Conservation (phyloP, 2,888 invertebrate genomes). For the Drosophila mimetica region DNA sequence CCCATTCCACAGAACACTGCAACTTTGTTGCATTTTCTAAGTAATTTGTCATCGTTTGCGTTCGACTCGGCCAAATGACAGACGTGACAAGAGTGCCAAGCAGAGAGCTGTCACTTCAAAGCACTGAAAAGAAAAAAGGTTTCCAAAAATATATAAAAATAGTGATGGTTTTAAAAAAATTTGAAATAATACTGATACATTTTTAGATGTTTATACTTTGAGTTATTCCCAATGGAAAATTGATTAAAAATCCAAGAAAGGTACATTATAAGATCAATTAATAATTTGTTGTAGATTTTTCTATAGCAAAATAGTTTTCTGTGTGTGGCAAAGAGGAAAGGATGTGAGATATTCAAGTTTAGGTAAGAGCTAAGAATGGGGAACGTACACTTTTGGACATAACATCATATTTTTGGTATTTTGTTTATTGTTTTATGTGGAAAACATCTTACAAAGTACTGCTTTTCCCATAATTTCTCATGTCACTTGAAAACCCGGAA, state of each 20-base stretch:
- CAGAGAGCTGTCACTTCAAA: slow-evolving; percentile 6
- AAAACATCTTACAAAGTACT: slow-evolving; percentile 15
- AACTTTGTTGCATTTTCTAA: slow-evolving; percentile 76
- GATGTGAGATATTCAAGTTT: neutral
- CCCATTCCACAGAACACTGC: slow-evolving; percentile 41
- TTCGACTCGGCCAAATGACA: slow-evolving; percentile 55
- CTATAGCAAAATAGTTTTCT: neutral
- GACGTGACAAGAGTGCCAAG: slow-evolving; percentile 42
- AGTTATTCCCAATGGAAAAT: too few relatives aligned
- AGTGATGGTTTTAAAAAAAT: too few relatives aligned
- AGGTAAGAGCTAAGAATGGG: neutral
- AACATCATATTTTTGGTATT: slow-evolving; percentile 23
- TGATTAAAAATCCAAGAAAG: too few relatives aligned
- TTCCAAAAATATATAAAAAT: neutral
- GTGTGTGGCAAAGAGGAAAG: neutral
- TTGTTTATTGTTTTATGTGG: slow-evolving; percentile 57
- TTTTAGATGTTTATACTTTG: too few relatives aligned
- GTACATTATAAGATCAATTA: too few relatives aligned
- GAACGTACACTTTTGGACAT: slow-evolving; percentile 7
- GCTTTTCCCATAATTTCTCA: neutral
- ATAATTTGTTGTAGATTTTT: too few relatives aligned
- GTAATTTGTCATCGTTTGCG: slow-evolving; percentile 73
- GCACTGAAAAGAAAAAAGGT: neutral
- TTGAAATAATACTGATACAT: too few relatives aligned
- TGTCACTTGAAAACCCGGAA: slow-evolving; percentile 61